phyloP scores from a whole-genome alignment of 2,797 vertebrate genomes.

The Neosilurus hyrtlii region DNA sequence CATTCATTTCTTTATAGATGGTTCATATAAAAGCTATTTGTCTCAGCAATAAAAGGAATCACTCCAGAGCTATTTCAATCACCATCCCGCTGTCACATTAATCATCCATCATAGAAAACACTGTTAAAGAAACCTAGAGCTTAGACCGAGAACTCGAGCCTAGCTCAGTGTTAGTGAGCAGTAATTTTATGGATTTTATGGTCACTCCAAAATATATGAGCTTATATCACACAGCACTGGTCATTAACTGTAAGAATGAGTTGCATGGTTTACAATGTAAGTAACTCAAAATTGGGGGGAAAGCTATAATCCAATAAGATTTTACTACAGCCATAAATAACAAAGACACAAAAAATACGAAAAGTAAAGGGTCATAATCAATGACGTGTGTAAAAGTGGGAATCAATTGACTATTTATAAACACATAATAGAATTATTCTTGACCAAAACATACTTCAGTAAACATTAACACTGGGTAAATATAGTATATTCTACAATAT shows the following conservation, averaged over 20 bases:
- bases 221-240: slow-evolving; percentile 41
- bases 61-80: slow-evolving; percentile 68
- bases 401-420: slow-evolving; percentile 48
- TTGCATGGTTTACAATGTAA: slow-evolving; percentile 52
- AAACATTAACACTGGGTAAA: slow-evolving; percentile 32
- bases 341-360: slow-evolving; percentile 33
- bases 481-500: not conserved
- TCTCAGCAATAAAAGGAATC: slow-evolving; percentile 62
- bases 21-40: slow-evolving; percentile 72
- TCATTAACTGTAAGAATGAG: slow-evolving; percentile 28
- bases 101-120: not conserved
- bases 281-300: slow-evolving; percentile 47
- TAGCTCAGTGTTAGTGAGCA: slow-evolving; percentile 24
- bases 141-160: slow-evolving; percentile 24
- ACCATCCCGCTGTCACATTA: slow-evolving; percentile 8
- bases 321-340: slow-evolving; percentile 52
- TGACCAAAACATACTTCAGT: slow-evolving; percentile 39
- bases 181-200: slow-evolving; percentile 48
- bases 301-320: slow-evolving; percentile 48
- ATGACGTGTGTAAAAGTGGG: slow-evolving; percentile 41
- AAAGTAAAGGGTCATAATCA: slow-evolving; percentile 47
- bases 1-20: slow-evolving; percentile 74
- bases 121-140: slow-evolving; percentile 4
- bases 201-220: slow-evolving; percentile 33
- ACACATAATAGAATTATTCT: slow-evolving; percentile 43